phyloP scores from a whole-genome alignment of 2,113 vertebrate genomes.

The Mola mola region DNA sequence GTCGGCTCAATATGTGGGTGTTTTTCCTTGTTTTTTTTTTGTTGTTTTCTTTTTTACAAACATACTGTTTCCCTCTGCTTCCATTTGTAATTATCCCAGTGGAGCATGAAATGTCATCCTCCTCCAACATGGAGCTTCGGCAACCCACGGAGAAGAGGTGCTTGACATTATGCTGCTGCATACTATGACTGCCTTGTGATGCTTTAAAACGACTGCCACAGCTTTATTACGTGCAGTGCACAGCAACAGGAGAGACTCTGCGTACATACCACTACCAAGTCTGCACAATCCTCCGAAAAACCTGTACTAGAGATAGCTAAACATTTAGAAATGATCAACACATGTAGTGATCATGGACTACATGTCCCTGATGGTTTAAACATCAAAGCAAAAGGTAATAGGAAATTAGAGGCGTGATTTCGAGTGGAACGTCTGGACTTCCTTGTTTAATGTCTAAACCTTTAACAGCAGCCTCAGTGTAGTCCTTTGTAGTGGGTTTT shows the following conservation, averaged over 20 bases:
- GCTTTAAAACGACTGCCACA: slow-evolving; percentile 3
- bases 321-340: too few relatives aligned
- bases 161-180: slow-evolving; percentile 49
- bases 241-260: too few relatives aligned
- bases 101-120: slow-evolving; percentile 62
- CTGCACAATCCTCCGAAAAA: too few relatives aligned
- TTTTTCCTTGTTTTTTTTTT: slow-evolving; percentile 11
- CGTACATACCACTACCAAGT: too few relatives aligned
- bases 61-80: not conserved
- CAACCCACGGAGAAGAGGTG: slow-evolving; percentile 25
- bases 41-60: slow-evolving; percentile 12
- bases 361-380: too few relatives aligned
- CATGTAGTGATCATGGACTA: too few relatives aligned
- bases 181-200: slow-evolving; percentile 31
- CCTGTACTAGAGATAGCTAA: too few relatives aligned
- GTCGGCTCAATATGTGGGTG: too few relatives aligned
- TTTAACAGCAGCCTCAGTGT: too few relatives aligned
- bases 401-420: not conserved
- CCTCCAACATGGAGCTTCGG: slow-evolving; percentile 22
- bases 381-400: not conserved
- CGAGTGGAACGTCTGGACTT: slow-evolving; percentile 2
- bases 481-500: too few relatives aligned
- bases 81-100: slow-evolving; percentile 32
- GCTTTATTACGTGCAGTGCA: not conserved
- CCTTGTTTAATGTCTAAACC: too few relatives aligned